phyloP scores from a whole-genome alignment of 2,888 invertebrate genomes.

The Kuschelorhynchus macadamiae region DNA sequence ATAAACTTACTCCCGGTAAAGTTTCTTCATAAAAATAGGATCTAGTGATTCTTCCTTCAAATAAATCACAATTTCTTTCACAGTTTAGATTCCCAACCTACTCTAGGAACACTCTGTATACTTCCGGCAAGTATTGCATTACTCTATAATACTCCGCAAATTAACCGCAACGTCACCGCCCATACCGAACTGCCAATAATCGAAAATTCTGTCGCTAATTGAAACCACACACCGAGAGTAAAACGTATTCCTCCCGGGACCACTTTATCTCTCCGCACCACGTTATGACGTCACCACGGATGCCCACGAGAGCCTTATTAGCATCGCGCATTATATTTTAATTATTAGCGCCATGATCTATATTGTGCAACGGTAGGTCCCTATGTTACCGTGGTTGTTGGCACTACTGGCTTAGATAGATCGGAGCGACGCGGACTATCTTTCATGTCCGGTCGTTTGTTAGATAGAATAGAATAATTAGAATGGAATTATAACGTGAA shows the following conservation, averaged over 20 bases:
- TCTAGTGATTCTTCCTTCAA: no score
- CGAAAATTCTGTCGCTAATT: constrained; percentile 18
- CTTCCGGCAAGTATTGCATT: no score
- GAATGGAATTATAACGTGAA: not conserved
- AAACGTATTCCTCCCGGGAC: constrained; percentile 33
- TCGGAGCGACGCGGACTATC: not conserved
- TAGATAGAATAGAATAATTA: not conserved
- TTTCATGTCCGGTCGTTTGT: not conserved
- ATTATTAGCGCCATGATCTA: constrained; percentile 32
- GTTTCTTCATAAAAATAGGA: no score
- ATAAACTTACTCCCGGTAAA: no score
- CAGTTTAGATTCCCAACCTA: no score
- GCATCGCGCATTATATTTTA: constrained; percentile 23
- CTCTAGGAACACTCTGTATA: no score
- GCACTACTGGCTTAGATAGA: not conserved
- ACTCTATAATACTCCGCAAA: no score
- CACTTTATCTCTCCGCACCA: constrained; percentile 33
- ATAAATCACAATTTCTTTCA: no score
- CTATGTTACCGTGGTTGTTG: not conserved
- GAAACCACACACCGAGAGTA: constrained; percentile 27
- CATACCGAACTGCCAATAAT: constrained; percentile 4
- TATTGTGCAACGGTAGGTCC: constrained; percentile 14
- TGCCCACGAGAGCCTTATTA: constrained; percentile 26
- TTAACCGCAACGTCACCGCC: not conserved
- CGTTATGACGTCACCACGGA: constrained; percentile 18